These are phyloP conservation scores for Lasioglossum zephyrum DNA, from an alignment of 2,888 invertebrate species.

Conservation along the genomic window DNA sequence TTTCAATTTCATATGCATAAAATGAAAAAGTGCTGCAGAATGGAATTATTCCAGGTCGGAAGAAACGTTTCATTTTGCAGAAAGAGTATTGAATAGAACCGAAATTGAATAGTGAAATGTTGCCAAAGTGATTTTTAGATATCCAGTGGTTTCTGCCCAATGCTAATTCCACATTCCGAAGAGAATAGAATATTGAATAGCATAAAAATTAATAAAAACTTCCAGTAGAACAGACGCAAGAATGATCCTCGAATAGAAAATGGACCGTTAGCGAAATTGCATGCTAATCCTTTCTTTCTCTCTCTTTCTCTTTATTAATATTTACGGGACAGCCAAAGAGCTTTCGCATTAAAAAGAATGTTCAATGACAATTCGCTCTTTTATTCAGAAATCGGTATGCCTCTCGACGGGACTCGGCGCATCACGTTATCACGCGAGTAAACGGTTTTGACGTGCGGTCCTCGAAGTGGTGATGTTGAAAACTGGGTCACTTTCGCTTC, in stretches of 20 bases:
- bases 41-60: too few species aligned
- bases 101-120: neutral
- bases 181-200: too few species aligned
- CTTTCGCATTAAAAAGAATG: neutral
- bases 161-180: neutral
- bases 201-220: too few species aligned
- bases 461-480: constrained; percentile 39
- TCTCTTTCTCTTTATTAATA: neutral
- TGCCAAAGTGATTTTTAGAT: neutral
- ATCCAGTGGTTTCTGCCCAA: neutral
- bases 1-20: too few species aligned
- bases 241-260: neutral
- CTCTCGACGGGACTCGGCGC: constrained; percentile 9
- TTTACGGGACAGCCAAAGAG: neutral
- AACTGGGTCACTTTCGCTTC: constrained; percentile 46
- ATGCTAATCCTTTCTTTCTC: neutral
- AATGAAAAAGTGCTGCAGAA: too few species aligned
- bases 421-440: constrained; percentile 36
- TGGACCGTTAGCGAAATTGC: neutral
- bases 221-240: neutral
- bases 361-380: neutral
- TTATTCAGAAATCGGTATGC: constrained; percentile 21
- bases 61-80: too few species aligned
- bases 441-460: constrained; percentile 48
- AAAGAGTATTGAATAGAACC: too few species aligned